A percentile compares a stretch with the other conserved stretches of the same genome.
phyloP scores from a whole-genome alignment of 1,140 invertebrate genomes.

The Propsilocerus akamusi region DNA sequence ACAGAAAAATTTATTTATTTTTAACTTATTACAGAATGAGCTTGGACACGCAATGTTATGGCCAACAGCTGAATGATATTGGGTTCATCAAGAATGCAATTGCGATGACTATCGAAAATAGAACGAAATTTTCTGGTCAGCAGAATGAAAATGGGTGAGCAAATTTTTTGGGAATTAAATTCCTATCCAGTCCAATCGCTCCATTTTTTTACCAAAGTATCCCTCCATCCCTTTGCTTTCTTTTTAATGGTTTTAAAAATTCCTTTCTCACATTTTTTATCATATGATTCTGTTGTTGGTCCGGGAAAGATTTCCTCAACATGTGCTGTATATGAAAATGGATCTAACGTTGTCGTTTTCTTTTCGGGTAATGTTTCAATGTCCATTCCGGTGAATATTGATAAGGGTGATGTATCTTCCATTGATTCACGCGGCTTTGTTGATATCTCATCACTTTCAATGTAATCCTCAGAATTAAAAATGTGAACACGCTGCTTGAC shows the following conservation, averaged over 20 bases:
- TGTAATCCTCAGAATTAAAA: neutral
- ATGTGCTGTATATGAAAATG: neutral
- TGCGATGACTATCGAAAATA: neutral
- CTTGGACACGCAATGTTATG: too few relatives aligned
- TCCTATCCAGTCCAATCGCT: neutral
- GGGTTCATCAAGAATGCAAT: neutral
- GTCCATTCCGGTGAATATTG: neutral
- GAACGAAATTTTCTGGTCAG: neutral
- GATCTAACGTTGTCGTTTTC: neutral
- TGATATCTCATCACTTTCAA: neutral
- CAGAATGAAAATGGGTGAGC: neutral
- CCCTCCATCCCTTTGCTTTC: neutral
- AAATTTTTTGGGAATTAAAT: neutral
- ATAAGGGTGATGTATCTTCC: neutral
- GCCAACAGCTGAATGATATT: neutral
- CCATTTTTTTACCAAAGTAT: neutral
- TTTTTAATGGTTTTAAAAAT: neutral
- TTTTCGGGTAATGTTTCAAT: neutral
- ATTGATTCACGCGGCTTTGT: neutral
- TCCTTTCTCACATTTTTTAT: neutral
- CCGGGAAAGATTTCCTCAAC: neutral
- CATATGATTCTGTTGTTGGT: neutral
- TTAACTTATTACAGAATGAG: too few relatives aligned
- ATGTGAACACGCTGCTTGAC: neutral
- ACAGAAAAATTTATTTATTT: too few relatives aligned